These are phyloP conservation scores for Podarcis siculus DNA, from an alignment of 2,797 vertebrate species.

Conservation along the genomic window DNA sequence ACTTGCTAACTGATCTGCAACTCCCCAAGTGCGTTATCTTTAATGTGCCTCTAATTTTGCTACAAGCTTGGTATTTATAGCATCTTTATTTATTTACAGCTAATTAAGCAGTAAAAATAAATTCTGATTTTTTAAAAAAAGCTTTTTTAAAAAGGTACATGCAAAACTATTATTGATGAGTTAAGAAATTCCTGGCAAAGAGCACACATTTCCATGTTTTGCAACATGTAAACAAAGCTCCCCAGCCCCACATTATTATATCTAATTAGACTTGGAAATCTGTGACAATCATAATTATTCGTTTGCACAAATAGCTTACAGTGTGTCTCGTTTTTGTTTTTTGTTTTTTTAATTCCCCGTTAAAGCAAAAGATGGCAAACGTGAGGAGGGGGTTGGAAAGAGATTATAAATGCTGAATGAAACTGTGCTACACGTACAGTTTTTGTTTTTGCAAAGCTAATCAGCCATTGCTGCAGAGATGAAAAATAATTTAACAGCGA, in stretches of 20 bases:
- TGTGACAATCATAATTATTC: slow-evolving; percentile 74
- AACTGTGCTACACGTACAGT: slow-evolving; percentile 65
- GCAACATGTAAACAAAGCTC: slow-evolving; percentile 58
- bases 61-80: slow-evolving; percentile 72
- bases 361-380: slow-evolving; percentile 63
- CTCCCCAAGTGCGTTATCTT: slow-evolving; percentile 72
- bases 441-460: slow-evolving; percentile 46
- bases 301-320: slow-evolving; percentile 73
- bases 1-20: slow-evolving; percentile 72
- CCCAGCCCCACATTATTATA: slow-evolving; percentile 68
- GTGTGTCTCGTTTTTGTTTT: slow-evolving; percentile 69
- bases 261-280: slow-evolving; percentile 77
- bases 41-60: slow-evolving; percentile 73
- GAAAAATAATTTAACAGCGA: slow-evolving; percentile 66
- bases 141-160: slow-evolving; percentile 19
- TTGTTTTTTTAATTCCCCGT: slow-evolving; percentile 57
- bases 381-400: slow-evolving; percentile 48
- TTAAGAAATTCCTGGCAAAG: slow-evolving; percentile 24
- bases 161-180: slow-evolving; percentile 14
- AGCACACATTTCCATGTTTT: slow-evolving; percentile 17
- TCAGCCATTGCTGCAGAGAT: slow-evolving; percentile 61
- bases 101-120: slow-evolving; percentile 58
- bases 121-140: background rate
- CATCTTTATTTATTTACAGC: slow-evolving; percentile 66
- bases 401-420: slow-evolving; percentile 56